phyloP scores from a whole-genome alignment of 2,888 invertebrate genomes.

The Diplolepis rosae region DNA sequence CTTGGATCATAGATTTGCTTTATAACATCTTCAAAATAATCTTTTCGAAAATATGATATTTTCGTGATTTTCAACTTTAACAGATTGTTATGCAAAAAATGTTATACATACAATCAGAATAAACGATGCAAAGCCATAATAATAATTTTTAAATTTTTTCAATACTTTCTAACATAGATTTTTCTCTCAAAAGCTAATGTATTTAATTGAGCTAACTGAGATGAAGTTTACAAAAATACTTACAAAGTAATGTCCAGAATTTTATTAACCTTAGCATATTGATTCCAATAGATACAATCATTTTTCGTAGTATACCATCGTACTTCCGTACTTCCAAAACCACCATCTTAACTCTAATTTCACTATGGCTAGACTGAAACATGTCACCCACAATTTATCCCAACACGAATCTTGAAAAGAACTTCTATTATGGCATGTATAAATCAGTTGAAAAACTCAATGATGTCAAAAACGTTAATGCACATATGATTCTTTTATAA shows the following conservation, averaged over 20 bases:
- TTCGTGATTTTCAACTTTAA: no score
- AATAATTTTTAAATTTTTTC: no score
- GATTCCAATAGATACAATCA: conserved; percentile 72
- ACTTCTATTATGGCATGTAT: conserved; percentile 38
- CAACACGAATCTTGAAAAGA: conserved; percentile 50
- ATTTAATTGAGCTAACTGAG: no score
- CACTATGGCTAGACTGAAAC: conserved; percentile 32
- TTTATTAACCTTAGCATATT: conserved; percentile 73
- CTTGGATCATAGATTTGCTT: no score
- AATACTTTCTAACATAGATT: no score
- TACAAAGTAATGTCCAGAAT: conserved; percentile 63
- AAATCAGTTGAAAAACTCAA: conserved; percentile 8
- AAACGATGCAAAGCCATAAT: no score
- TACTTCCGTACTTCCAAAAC: conserved; percentile 61
- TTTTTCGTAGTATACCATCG: conserved; percentile 71
- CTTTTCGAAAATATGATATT: no score
- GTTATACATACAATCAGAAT: no score
- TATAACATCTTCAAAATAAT: no score
- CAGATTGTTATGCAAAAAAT: no score
- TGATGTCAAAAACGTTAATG: background rate
- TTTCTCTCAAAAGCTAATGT: no score
- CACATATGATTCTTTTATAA: background rate
- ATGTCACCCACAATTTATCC: conserved; percentile 29
- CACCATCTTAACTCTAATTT: conserved; percentile 48
- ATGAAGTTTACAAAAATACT: conserved; percentile 44